Evolutionary conservation across 2,888 invertebrate genomes (phyloP), one percentile per base, ranked within the genome.

Genomic region (Cryptosula pallasiana): DNA sequence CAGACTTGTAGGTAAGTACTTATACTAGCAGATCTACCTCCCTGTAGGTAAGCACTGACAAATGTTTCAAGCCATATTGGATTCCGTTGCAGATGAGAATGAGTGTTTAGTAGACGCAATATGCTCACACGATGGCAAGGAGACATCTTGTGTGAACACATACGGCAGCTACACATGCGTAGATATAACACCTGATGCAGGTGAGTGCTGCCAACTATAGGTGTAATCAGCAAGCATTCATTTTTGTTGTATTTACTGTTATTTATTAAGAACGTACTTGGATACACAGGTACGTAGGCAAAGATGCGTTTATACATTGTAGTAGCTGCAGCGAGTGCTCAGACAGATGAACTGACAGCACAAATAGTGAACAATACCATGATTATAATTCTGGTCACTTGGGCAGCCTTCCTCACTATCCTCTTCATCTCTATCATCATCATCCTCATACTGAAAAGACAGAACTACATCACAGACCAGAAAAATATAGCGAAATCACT

Each of bases 121-220:
- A 27, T 63, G 63, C 32, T 27, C 32, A 32, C 29, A 63, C 13
- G n/a, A 57, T 25, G 34, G 32, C 16, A 32, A 63, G 34, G 29
- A 27, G 34, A 20, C 20, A 45, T 13, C 5, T 13, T 63, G 63
- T 63, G 63, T 63, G 5, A 63, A 63, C 32, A 63, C 63, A 20
- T 63, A 63, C n/a, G 63, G 63, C 29, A 63, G 63, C n/a, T 63
- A 63, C 32, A n/a, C 32, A 20, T 63, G 63, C 32, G 63, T 63
- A 45, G 45, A 45, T 45, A 13, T 45, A 20, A 45, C 45, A 45
- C 45, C 45, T 20, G 20, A 13, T 45, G 45, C 45, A 45, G 45
- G 45, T 45, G 45, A 45, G 45, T 45, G 45, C 45, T n/a, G n/a
- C n/a, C n/a, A n/a, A n/a, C n/a, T n/a, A n/a, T n/a, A n/a, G n/a